A percentile compares a stretch with the other conserved stretches of the same genome.
Evolutionary conservation across 2,113 vertebrate genomes (phyloP).

Genomic region (Climacteris rufus): DNA sequence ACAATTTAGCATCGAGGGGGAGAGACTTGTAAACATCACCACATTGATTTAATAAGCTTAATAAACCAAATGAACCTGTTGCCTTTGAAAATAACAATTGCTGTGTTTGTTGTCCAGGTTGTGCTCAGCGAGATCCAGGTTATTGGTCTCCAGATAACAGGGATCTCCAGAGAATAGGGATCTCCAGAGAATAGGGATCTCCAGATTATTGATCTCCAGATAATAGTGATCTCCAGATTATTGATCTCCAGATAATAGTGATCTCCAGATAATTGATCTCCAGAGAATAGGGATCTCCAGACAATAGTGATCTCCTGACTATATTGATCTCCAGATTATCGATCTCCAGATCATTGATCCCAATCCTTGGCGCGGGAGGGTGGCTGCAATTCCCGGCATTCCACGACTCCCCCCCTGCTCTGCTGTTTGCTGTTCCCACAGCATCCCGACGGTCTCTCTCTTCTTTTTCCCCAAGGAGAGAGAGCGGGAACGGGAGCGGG

Average conservation of each 20-base stretch:
- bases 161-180: no score
- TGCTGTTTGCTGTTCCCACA: rapidly evolving
- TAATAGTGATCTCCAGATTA: no score
- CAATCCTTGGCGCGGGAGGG: rapidly evolving
- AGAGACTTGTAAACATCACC: neutral
- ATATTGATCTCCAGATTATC: neutral
- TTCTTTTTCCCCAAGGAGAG: conserved; percentile 77
- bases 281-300: no score
- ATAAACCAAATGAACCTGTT: neutral
- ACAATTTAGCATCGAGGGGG: neutral
- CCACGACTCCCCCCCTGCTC: neutral
- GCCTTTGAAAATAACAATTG: neutral
- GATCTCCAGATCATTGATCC: neutral
- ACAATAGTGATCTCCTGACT: no score
- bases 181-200: no score
- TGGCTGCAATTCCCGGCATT: rapidly evolving
- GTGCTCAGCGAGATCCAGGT: neutral
- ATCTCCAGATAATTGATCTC: no score
- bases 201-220: neutral
- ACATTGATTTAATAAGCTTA: neutral
- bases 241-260: neutral
- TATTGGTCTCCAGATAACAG: neutral
- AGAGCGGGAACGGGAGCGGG: conserved; percentile 83
- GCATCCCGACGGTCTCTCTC: neutral
- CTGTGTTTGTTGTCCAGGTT: neutral